Evolutionary conservation across 1,140 invertebrate species (phyloP).

Genomic region (Cyclargus thomasi): DNA sequence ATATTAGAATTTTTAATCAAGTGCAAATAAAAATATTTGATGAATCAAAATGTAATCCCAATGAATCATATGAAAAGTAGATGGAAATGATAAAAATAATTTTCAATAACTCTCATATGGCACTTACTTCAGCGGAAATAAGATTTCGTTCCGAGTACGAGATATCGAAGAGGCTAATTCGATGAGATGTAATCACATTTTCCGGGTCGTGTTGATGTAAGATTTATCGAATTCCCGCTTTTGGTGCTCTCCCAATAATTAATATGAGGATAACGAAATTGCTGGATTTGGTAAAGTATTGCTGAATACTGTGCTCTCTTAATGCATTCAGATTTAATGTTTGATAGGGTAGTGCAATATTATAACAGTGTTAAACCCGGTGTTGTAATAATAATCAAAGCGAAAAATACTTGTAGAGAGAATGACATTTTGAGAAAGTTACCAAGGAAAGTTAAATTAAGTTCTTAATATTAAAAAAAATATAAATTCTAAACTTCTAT

Average conservation of each 20-base stretch:
- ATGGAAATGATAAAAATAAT: not conserved
- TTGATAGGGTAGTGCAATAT: too few relatives aligned
- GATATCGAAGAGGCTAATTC: conserved; percentile 1
- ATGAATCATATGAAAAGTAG: not conserved
- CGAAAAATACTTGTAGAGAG: too few relatives aligned
- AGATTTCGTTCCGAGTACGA: conserved; percentile 4
- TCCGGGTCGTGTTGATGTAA: conserved; percentile 9
- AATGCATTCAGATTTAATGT: not conserved
- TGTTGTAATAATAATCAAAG: too few relatives aligned
- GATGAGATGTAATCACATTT: not conserved
- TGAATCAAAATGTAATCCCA: not conserved
- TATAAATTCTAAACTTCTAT: too few relatives aligned
- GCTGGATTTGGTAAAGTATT: not conserved
- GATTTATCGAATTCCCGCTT: not conserved
- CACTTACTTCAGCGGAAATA: conserved; percentile 5
- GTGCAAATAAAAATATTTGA: too few relatives aligned
- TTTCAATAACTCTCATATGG: not conserved
- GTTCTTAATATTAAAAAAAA: too few relatives aligned
- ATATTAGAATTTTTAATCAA: too few relatives aligned
- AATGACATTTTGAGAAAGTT: too few relatives aligned
- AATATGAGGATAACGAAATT: not conserved
- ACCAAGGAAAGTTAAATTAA: too few relatives aligned
- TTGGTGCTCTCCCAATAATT: not conserved
- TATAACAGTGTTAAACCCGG: too few relatives aligned
- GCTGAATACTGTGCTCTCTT: not conserved